Conservation (phyloP, 2,797 vertebrate genomes). For the Enteromius thamalakanensis region DNA sequence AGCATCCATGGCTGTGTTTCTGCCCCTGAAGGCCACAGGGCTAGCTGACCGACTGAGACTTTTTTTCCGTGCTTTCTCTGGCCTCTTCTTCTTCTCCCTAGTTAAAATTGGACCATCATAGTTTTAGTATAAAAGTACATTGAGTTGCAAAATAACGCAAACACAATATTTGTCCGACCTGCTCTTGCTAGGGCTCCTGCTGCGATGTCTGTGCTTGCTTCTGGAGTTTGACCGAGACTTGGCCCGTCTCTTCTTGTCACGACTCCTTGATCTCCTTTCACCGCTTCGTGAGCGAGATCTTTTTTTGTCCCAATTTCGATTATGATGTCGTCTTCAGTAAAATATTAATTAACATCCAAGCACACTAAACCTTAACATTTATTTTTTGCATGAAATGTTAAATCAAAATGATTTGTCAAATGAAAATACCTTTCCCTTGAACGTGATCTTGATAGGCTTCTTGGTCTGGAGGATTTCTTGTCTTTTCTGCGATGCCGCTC, state of each 20-base stretch:
- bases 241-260: conserved; percentile 86
- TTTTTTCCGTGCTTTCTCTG: conserved; percentile 89
- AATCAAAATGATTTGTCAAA: not conserved
- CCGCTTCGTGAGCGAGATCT: conserved; percentile 83
- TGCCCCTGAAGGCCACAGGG: conserved; percentile 88
- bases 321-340: conserved; percentile 86
- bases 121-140: not conserved
- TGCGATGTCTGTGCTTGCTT: conserved; percentile 89
- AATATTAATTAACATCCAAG: conserved; percentile 34
- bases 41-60: conserved; percentile 87
- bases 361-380: not conserved
- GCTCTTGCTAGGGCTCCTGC: conserved; percentile 72
- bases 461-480: conserved; percentile 84
- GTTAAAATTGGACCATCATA: conserved; percentile 39
- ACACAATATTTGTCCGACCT: not conserved
- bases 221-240: conserved; percentile 89
- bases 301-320: conserved; percentile 89
- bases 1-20: conserved; percentile 98
- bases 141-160: not conserved
- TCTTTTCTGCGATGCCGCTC: conserved; percentile 93
- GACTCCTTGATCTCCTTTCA: conserved; percentile 80
- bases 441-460: conserved; percentile 89
- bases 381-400: not conserved
- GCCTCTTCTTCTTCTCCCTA: conserved; percentile 92
- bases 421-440: conserved; percentile 88